A percentile compares a stretch with the other conserved stretches of the same genome.
These are phyloP conservation scores for Steinernema khuongi DNA, from an alignment of 1,140 invertebrate genomes.

Conservation along the genomic window DNA sequence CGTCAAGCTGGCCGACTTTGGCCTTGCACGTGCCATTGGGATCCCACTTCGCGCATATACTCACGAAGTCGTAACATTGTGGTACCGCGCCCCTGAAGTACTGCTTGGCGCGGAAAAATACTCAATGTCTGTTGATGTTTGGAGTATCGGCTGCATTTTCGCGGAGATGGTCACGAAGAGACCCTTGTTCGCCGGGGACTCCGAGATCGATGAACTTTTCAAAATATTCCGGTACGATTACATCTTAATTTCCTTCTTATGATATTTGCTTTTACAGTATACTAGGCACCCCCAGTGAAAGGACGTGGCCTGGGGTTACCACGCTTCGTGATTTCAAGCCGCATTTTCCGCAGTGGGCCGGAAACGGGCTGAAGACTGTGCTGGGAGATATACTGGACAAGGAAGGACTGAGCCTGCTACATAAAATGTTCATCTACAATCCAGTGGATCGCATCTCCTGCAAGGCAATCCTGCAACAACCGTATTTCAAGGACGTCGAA, in stretches of 20 bases:
- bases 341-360: slow-evolving; percentile 80
- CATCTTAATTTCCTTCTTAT: neutral
- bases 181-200: slow-evolving; percentile 87
- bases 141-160: slow-evolving; percentile 94
- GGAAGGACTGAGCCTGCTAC: slow-evolving; percentile 69
- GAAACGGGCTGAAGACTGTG: slow-evolving; percentile 64
- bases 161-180: slow-evolving; percentile 85
- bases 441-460: slow-evolving; percentile 72
- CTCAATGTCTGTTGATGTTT: slow-evolving; percentile 72
- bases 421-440: slow-evolving; percentile 77
- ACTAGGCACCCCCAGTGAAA: slow-evolving; percentile 81
- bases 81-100: slow-evolving; percentile 97
- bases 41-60: slow-evolving; percentile 86
- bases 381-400: slow-evolving; percentile 66
- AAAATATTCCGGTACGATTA: slow-evolving; percentile 74
- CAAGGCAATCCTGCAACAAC: slow-evolving; percentile 69
- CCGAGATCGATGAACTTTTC: slow-evolving; percentile 90
- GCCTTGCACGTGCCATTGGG: slow-evolving; percentile 87
- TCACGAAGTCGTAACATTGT: slow-evolving; percentile 94
- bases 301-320: slow-evolving; percentile 81
- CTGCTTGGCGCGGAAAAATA: slow-evolving; percentile 80
- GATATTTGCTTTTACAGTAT: slow-evolving; percentile 61
- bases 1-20: slow-evolving; percentile 96
- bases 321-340: slow-evolving; percentile 79
- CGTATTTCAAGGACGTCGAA: slow-evolving; percentile 71